Conservation (phyloP, 2,797 vertebrate genomes). For the Lates japonicus region DNA sequence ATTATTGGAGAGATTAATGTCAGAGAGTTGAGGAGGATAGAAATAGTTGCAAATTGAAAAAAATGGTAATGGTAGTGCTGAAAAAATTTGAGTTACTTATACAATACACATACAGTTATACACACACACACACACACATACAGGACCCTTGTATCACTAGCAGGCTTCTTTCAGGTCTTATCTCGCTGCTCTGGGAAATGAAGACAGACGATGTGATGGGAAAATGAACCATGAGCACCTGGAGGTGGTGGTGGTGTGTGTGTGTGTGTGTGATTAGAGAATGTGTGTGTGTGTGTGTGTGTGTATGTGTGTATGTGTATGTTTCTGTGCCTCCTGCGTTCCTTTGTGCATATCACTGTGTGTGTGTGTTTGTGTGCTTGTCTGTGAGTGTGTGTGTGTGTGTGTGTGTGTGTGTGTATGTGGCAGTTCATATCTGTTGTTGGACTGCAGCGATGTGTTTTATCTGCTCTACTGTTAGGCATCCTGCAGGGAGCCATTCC, state of each 20-base stretch:
- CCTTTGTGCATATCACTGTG: too few species aligned
- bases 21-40: too few species aligned
- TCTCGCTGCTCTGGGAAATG: slow-evolving; percentile 61
- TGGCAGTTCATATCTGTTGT: slow-evolving; percentile 1
- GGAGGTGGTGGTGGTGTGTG: slow-evolving; percentile 12
- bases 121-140: slow-evolving; percentile 19
- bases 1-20: background rate
- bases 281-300: background rate
- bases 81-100: background rate
- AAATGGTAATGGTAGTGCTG: background rate
- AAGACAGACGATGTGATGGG: slow-evolving; percentile 67
- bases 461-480: slow-evolving; percentile 4
- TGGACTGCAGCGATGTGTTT: slow-evolving; percentile 19
- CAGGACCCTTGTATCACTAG: slow-evolving; percentile 29
- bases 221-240: slow-evolving; percentile 63
- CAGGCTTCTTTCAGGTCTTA: slow-evolving; percentile 55
- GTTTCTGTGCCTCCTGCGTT: too few species aligned
- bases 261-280: slow-evolving; percentile 23
- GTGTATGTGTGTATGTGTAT: background rate
- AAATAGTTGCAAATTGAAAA: background rate
- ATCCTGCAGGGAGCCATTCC: slow-evolving; percentile 11
- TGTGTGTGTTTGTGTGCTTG: slow-evolving; percentile 28
- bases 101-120: background rate
- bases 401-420: slow-evolving; percentile 12
- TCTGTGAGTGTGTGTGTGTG: slow-evolving; percentile 3